Evolutionary conservation across 2,113 vertebrate genomes (phyloP).

Genomic region (Tragelaphus buxtoni): DNA sequence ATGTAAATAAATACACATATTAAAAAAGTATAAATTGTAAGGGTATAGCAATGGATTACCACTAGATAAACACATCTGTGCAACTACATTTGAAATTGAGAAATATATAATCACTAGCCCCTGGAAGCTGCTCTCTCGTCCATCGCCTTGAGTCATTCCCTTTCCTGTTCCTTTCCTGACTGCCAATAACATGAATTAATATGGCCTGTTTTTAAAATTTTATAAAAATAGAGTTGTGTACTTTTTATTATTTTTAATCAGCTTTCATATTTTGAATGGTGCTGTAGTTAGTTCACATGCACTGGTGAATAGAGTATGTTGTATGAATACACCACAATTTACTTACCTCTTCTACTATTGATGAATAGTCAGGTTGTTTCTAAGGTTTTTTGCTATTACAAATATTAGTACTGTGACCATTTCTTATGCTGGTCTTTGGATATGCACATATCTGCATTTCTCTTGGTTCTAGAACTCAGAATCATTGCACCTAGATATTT

Average conservation of each 20-base stretch:
- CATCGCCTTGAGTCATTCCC: rapidly evolving
- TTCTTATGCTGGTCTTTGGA: background rate
- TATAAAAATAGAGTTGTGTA: background rate
- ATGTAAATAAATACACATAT: background rate
- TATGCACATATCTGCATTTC: background rate
- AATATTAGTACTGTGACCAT: background rate
- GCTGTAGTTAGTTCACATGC: background rate
- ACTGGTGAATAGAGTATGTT: background rate
- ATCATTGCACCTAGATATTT: background rate
- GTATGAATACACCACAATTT: background rate
- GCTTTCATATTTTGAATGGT: background rate
- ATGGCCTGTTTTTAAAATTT: background rate
- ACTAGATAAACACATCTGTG: background rate
- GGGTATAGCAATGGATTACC: background rate
- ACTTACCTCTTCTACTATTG: background rate
- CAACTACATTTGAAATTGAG: background rate
- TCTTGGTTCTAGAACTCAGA: background rate
- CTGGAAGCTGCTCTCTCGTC: background rate
- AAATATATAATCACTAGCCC: background rate
- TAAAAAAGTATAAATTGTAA: background rate
- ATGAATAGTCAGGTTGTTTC: background rate
- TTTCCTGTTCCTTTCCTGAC: background rate
- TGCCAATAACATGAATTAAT: background rate
- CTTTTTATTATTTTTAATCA: background rate
- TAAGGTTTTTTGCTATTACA: background rate